phyloP scores from a whole-genome alignment of 2,797 vertebrate genomes.

The Rhinogobio ventralis region DNA sequence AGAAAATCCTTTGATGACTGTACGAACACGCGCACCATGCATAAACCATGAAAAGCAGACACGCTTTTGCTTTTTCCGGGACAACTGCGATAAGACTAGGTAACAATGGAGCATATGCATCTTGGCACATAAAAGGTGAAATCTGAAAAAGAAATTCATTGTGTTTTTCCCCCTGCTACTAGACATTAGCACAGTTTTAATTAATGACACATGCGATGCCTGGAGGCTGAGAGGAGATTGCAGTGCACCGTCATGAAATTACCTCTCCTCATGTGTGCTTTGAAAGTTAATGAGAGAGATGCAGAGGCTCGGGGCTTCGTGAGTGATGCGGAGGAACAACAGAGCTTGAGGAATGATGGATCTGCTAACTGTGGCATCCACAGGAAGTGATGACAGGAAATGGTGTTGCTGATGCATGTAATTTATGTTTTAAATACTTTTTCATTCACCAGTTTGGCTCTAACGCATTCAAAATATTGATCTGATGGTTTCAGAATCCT shows the following conservation, averaged over 20 bases:
- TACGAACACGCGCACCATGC: not conserved
- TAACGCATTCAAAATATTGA: not conserved
- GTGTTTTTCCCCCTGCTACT: slow-evolving; percentile 3
- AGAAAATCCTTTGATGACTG: not conserved
- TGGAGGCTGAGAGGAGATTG: slow-evolving; percentile 24
- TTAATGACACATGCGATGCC: slow-evolving; percentile 38
- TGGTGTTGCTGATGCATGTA: not conserved
- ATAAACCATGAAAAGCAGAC: slow-evolving; percentile 10
- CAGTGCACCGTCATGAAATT: slow-evolving; percentile 31
- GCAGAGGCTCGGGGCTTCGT: not conserved
- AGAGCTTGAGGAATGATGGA: slow-evolving; percentile 17
- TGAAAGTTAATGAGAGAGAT: slow-evolving; percentile 35
- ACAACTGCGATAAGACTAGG: slow-evolving; percentile 6
- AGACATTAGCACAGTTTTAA: slow-evolving; percentile 27
- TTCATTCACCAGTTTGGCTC: not conserved
- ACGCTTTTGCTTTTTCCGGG: not conserved
- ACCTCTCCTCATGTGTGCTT: slow-evolving; percentile 38
- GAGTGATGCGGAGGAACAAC: not conserved
- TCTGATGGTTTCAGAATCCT: not conserved
- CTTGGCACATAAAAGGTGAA: not conserved
- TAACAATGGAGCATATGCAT: slow-evolving; percentile 6
- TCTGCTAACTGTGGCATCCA: not conserved
- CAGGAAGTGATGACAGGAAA: slow-evolving; percentile 22
- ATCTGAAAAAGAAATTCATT: slow-evolving; percentile 27
- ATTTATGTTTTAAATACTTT: not conserved